Conservation (phyloP, 2,888 invertebrate genomes). For the Cylindroiulus punctatus region DNA sequence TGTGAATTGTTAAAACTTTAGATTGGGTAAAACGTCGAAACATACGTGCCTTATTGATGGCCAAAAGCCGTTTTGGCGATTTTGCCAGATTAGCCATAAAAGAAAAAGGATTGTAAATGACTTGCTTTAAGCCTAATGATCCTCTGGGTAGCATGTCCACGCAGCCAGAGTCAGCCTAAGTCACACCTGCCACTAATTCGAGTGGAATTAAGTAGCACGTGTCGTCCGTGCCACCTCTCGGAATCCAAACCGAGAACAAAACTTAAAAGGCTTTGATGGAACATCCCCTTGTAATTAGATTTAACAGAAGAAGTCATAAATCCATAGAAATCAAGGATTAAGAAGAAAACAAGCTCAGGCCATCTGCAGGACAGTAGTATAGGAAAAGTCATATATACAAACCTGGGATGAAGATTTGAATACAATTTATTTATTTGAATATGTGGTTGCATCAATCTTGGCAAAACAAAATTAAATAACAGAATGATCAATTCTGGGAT, state of each 20-base stretch:
- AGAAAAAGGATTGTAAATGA: conserved; percentile 50
- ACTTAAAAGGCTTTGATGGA: conserved; percentile 6
- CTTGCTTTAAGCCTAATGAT: conserved; percentile 51
- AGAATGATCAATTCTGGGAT: too few species aligned
- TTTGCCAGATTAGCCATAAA: neutral
- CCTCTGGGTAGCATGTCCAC: neutral
- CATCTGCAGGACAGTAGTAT: neutral
- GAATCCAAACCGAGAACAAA: neutral
- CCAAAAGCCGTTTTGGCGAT: neutral
- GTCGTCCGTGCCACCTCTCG: neutral
- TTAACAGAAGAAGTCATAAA: conserved; percentile 23
- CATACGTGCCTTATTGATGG: neutral
- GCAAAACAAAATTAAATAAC: too few species aligned
- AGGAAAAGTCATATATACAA: too few species aligned
- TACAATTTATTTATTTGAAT: too few species aligned
- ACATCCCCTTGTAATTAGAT: neutral
- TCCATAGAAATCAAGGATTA: conserved; percentile 34
- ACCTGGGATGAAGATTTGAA: too few species aligned
- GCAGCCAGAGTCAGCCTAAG: conserved; percentile 1
- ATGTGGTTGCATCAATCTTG: too few species aligned
- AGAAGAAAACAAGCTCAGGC: neutral
- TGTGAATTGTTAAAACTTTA: neutral
- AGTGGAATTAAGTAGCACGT: conserved; percentile 47
- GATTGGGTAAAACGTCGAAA: neutral
- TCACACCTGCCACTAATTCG: conserved; percentile 48